Conservation (phyloP, 2,888 invertebrate genomes). For the Blastobasis adustella region DNA sequence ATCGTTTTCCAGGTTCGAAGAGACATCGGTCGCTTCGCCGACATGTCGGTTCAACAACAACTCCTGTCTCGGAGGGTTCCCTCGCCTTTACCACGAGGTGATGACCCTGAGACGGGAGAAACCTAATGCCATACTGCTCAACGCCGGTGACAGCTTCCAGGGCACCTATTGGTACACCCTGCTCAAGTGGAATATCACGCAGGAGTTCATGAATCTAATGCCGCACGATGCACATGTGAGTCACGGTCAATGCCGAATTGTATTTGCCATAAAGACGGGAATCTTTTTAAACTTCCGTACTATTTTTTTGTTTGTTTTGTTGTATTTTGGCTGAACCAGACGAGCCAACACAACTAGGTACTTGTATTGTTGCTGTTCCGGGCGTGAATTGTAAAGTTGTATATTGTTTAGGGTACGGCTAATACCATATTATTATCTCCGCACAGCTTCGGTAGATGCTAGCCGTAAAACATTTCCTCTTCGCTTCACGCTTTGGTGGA, state of each 20-base stretch:
- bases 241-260: constrained; percentile 7
- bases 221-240: constrained; percentile 85
- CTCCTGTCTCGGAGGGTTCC: constrained; percentile 81
- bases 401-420: too few species aligned
- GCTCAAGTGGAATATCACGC: constrained; percentile 83
- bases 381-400: too few species aligned
- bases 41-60: constrained; percentile 68
- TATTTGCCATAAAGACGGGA: too few species aligned
- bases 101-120: constrained; percentile 57
- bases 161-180: constrained; percentile 90
- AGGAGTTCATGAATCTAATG: constrained; percentile 83
- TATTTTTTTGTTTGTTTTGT: too few species aligned
- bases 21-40: constrained; percentile 72
- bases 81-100: constrained; percentile 77
- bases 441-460: too few species aligned
- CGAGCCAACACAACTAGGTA: too few species aligned
- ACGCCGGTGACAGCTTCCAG: constrained; percentile 90
- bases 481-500: too few species aligned
- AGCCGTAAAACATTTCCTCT: too few species aligned
- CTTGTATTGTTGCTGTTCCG: too few species aligned
- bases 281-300: too few species aligned
- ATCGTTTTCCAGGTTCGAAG: constrained; percentile 69
- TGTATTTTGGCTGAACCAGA: too few species aligned
- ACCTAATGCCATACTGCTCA: constrained; percentile 79
- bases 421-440: too few species aligned